phyloP scores from a whole-genome alignment of 2,888 invertebrate species.

The Hesperia comma region DNA sequence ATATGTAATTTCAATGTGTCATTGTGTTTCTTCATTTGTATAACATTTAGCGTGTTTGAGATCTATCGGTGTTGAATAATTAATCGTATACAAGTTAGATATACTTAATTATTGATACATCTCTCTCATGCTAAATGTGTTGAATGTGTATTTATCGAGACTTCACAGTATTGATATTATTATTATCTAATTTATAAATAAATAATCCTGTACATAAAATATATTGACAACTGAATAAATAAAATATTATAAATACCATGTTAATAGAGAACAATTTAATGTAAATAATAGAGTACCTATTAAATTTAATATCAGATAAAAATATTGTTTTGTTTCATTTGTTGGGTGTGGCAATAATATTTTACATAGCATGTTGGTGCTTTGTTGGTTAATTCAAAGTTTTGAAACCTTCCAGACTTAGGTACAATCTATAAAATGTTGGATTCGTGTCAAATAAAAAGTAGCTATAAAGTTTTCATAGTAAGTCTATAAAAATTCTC shows the following conservation, averaged over 20 bases:
- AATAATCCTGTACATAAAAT: constrained; percentile 82
- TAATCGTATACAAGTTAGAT: background rate
- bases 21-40: constrained; percentile 60
- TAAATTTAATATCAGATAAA: constrained; percentile 83
- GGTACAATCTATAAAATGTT: too few species aligned
- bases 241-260: constrained; percentile 82
- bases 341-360: background rate
- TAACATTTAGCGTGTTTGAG: constrained; percentile 52
- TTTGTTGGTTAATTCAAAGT: too few species aligned
- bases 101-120: constrained; percentile 34
- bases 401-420: too few species aligned
- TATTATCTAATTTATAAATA: constrained; percentile 83
- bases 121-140: constrained; percentile 46
- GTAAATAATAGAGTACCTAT: constrained; percentile 84
- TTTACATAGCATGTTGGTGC: too few species aligned
- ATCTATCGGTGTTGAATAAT: constrained; percentile 26
- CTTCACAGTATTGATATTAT: constrained; percentile 82
- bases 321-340: constrained; percentile 63
- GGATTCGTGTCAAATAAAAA: too few species aligned
- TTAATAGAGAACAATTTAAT: constrained; percentile 84
- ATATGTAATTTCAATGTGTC: constrained; percentile 56
- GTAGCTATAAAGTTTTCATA: too few species aligned
- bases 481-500: too few species aligned
- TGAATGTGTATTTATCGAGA: constrained; percentile 66
- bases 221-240: constrained; percentile 81